Base-by-base conservation (phyloP, 2,797 vertebrate genomes). In the Alfaro cultratus region DNA sequence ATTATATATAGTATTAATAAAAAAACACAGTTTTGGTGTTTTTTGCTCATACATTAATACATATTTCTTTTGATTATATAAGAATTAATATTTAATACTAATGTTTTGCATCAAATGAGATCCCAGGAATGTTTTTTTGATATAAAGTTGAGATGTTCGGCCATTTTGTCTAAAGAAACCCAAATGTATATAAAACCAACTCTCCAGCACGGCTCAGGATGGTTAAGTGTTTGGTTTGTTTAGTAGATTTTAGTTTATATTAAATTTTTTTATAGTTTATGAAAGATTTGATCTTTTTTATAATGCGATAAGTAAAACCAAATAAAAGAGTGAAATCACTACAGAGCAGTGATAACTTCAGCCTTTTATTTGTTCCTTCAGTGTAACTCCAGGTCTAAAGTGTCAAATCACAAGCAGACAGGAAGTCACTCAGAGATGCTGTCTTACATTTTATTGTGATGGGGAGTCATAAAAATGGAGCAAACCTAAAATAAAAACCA, bases 371-470 rank as follows among this genome's bases (percentile, higher is more conserved):
- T 55, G 23, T 26, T n/a, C 53, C 3, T 68, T 68, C 2, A 41
- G 36, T 68, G 10, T 26, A 41, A 41, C 23, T 68, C 31, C 5
- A 26, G 4, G 5, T 39, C 36, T 21, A 26, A 70, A 6, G 23
- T 36, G 34, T 13, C 12, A 7, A 41, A 55, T 2, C 23, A 16
- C 39, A 18, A 18, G 8, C 36, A 46, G 55, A 71, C 60, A 64
- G 26, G 5, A 55, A 81, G 46, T 55, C 78, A 94, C 45, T 94
- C 76, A 41, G 46, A 80, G 45, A 12, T 86, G 94, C 94, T 96
- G 96, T 97, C 96, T 97, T 97, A 96, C 95, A 97, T 97, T 98
- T 99, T 99, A 99, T 99, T 98, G 97, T 98, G 97, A 97, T 96
- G 97, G 97, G 97, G 95, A 97, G 96, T 97, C 96, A 97, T 98